Percentiles rank a stretch among this genome's conserved stretches.
Evolutionary conservation across 2,888 invertebrate species (phyloP).

Genomic region (Parapristionchus giblindavisi): DNA sequence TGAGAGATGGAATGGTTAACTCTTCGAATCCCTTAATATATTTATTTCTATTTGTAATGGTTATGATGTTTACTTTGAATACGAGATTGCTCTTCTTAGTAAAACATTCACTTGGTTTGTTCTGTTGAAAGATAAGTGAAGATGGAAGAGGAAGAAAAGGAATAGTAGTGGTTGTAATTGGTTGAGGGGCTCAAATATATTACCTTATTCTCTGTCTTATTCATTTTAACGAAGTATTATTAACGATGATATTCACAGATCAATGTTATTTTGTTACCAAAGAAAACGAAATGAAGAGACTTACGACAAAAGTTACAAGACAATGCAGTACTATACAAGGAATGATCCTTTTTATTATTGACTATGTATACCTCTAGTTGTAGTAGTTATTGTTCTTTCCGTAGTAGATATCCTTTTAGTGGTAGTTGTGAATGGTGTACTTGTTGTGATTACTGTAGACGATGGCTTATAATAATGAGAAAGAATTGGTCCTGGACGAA

Average conservation of each 20-base stretch:
- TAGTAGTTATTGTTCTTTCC: neutral
- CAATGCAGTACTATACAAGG: too few species aligned
- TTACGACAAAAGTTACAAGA: too few species aligned
- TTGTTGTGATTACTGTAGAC: neutral
- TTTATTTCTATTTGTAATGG: neutral
- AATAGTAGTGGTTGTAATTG: neutral
- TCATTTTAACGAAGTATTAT: too few species aligned
- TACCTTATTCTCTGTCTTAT: too few species aligned
- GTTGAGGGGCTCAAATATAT: too few species aligned
- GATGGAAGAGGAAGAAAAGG: conserved; percentile 2
- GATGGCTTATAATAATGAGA: conserved; percentile 4
- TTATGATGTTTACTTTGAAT: neutral
- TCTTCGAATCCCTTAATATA: conserved; percentile 28
- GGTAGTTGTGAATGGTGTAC: neutral
- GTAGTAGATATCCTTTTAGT: neutral
- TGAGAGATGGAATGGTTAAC: neutral
- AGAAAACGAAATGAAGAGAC: too few species aligned
- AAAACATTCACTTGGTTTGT: conserved; percentile 6
- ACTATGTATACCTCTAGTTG: conserved; percentile 1
- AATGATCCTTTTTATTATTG: neutral
- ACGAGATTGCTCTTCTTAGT: conserved; percentile 2
- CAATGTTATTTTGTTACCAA: too few species aligned
- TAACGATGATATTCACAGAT: too few species aligned
- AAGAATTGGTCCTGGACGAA: conserved; percentile 10
- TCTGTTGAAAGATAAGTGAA: neutral